Evolutionary conservation across 2,797 vertebrate species (phyloP), one percentile per base, ranked within the genome.

Genomic region (Hozukius guyotensis): DNA sequence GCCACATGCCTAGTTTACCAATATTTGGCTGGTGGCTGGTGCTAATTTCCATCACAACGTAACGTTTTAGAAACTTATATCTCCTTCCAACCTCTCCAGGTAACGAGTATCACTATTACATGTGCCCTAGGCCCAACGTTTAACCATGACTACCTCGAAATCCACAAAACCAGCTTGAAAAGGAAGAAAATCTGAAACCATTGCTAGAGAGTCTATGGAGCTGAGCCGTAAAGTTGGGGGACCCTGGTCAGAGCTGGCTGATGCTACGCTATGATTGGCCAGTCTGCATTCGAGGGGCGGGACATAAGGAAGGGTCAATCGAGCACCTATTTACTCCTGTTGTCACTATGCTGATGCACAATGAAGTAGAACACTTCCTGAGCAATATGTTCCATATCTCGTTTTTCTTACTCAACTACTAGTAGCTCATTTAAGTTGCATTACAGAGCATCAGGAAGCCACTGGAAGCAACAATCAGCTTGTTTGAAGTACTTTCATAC

Each of bases 311-410:
- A 0, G 0, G 18, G 46, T 52, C 46, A 52, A 52, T 11, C 0
- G 0, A 53, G 52, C 52, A 0, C 10, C 52, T 53, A 53, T 22
- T 53, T 53, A 11, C 52, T 11, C 52, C 8, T 53, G n/a, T 52
- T 20, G 18, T 20, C 46, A 52, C 46, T 20, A 52, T 9, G 0
- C 46, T 52, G 64, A 52, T 69, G 38, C 56, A 18, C 38, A 4
- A 8, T 57, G 52, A 75, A 61, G 52, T 22, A 29, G 53, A 60
- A 25, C 46, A 68, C 78, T 72, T 72, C 67, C 32, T n/a, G 32
- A 46, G 16, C 27, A 31, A 80, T 84, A 22, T 72, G 59, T 73
- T 83, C 25, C 4, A n/a, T 49, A 9, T 8, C 69, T 74, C 1
- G 5, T 36, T 64, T 70, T 62, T 53, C 42, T 60, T 14, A 10